Evolutionary conservation across 2,888 invertebrate species (phyloP).

Genomic region (Apamea monoglypha): DNA sequence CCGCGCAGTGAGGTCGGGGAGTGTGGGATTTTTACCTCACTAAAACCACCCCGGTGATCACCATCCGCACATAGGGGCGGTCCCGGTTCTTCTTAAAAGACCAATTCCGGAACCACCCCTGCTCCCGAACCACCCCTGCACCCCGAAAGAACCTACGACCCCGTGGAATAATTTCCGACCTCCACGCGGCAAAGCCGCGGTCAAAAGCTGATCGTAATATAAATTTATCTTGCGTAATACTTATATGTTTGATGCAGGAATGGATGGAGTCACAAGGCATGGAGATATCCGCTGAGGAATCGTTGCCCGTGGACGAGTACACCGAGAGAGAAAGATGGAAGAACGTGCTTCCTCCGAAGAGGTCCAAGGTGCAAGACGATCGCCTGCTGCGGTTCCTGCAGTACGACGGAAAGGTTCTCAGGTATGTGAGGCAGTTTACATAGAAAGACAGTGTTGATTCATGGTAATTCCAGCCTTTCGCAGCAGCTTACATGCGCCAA

Average conservation of each 20-base stretch:
- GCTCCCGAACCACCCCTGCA: no score
- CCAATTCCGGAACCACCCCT: no score
- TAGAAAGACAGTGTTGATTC: background rate
- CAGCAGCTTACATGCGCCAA: background rate
- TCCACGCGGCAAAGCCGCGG: background rate
- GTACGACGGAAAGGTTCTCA: constrained; percentile 94
- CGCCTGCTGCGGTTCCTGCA: constrained; percentile 92
- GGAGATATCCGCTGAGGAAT: constrained; percentile 92
- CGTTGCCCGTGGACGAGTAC: constrained; percentile 93
- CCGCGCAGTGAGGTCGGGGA: no score
- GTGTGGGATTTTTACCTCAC: no score
- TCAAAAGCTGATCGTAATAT: background rate
- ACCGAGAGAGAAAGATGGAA: constrained; percentile 87
- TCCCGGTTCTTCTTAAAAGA: no score
- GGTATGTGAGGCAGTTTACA: constrained; percentile 81
- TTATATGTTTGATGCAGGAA: constrained; percentile 87
- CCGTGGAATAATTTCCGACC: background rate
- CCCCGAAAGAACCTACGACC: background rate
- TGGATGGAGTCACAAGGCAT: constrained; percentile 96
- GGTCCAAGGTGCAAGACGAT: constrained; percentile 73
- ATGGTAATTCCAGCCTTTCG: background rate
- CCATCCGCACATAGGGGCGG: no score
- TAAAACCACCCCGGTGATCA: no score
- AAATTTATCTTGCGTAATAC: background rate
- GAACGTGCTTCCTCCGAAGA: constrained; percentile 77